phyloP scores from a whole-genome alignment of 2,113 vertebrate species.

The Brachyhypopomus gauderio region DNA sequence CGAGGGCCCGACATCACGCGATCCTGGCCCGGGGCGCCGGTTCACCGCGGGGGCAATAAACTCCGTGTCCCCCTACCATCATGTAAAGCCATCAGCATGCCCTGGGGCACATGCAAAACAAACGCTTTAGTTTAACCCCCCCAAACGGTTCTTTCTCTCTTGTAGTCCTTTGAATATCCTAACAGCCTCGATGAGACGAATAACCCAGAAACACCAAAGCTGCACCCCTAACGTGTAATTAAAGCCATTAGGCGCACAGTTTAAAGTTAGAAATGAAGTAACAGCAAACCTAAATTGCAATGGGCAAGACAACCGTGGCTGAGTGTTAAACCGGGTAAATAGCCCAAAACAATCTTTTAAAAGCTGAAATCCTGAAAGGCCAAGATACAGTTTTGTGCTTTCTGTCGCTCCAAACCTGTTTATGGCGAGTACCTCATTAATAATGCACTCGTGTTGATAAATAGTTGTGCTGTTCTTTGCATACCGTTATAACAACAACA shows the following conservation, averaged over 20 bases:
- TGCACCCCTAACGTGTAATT: constrained; percentile 46
- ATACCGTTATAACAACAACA: neutral
- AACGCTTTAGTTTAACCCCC: constrained; percentile 53
- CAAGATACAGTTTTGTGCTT: neutral
- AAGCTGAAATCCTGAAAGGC: no score
- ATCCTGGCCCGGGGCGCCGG: constrained; percentile 36
- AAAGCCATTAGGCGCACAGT: constrained; percentile 37
- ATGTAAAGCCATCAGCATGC: constrained; percentile 52
- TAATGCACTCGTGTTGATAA: no score
- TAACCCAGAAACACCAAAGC: constrained; percentile 26
- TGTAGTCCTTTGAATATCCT: constrained; percentile 42
- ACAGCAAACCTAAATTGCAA: constrained; percentile 1
- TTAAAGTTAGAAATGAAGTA: constrained; percentile 2
- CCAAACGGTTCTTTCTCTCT: constrained; percentile 41
- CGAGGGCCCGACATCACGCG: constrained; percentile 29
- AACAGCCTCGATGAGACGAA: constrained; percentile 16
- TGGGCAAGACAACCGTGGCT: neutral
- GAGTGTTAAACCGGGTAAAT: neutral
- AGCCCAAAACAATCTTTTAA: no score
- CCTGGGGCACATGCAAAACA: constrained; percentile 60
- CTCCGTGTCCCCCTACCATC: constrained; percentile 49
- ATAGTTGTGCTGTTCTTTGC: no score
- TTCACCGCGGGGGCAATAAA: constrained; percentile 64
- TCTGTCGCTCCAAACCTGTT: no score
- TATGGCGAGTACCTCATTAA: no score